Evolutionary conservation across 2,113 vertebrate genomes (phyloP).

Genomic region (Drymodes brunneopygia): DNA sequence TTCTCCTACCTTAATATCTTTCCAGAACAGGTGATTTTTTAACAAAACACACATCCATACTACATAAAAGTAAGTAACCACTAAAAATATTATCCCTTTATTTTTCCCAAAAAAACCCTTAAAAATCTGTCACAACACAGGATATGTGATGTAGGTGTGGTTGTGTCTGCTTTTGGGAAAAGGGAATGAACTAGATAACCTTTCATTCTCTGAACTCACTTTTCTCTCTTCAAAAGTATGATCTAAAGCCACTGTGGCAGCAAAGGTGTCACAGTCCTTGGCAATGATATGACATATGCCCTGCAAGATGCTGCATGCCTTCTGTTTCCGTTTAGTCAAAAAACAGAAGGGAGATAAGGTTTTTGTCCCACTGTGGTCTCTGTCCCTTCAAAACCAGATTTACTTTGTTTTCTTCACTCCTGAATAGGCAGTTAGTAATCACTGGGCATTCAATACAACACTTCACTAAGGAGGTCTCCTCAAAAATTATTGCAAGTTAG

Average conservation of each 20-base stretch:
- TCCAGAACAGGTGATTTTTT: background rate
- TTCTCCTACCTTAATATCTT: background rate
- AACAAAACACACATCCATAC: accelerated
- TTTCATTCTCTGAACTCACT: background rate
- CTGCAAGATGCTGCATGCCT: background rate
- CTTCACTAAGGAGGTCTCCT: background rate
- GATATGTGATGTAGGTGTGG: background rate
- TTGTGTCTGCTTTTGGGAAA: background rate
- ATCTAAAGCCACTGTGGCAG: background rate
- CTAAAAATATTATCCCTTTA: background rate
- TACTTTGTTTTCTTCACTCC: background rate
- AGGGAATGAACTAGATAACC: background rate
- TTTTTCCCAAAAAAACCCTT: background rate
- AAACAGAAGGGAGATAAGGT: background rate
- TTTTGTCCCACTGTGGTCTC: background rate
- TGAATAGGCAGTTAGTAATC: background rate
- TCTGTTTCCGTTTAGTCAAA: background rate
- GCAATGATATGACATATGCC: background rate
- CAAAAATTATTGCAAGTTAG: background rate
- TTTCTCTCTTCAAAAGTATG: background rate
- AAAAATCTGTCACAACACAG: background rate
- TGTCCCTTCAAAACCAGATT: background rate
- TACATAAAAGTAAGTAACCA: background rate
- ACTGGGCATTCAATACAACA: background rate
- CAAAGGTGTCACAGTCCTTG: background rate